Evolutionary conservation across 2,888 invertebrate species (phyloP).

Genomic region (Operophtera brumata): DNA sequence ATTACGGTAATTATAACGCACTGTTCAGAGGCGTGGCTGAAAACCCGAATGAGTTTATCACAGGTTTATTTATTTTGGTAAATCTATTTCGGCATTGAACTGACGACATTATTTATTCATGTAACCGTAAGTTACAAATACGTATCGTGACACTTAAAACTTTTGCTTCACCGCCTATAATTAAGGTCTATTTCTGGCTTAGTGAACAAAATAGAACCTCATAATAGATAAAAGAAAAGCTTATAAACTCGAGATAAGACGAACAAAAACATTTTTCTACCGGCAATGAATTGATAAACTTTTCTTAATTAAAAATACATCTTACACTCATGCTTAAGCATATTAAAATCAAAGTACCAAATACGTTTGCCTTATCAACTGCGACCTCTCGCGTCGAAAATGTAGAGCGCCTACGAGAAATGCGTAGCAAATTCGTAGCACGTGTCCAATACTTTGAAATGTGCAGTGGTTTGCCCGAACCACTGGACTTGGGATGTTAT

Average conservation of each 20-base stretch:
- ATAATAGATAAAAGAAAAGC: background rate
- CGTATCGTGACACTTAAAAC: background rate
- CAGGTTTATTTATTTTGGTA: slow-evolving; percentile 35
- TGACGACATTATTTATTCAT: slow-evolving; percentile 28
- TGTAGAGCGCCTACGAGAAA: slow-evolving; percentile 32
- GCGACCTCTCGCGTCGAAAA: slow-evolving; percentile 23
- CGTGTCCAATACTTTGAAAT: slow-evolving; percentile 27
- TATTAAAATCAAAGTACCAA: too few relatives aligned
- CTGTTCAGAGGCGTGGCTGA: slow-evolving; percentile 41
- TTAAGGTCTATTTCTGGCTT: background rate
- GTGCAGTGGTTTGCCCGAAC: background rate
- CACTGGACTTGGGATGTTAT: too few relatives aligned
- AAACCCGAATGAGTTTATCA: slow-evolving; percentile 35
- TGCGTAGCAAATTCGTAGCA: slow-evolving; percentile 35
- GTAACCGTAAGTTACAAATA: slow-evolving; percentile 19
- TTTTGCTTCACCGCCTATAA: background rate
- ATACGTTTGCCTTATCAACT: slow-evolving; percentile 1
- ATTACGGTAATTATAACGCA: slow-evolving; percentile 34
- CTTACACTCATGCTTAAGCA: too few relatives aligned
- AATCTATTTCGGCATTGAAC: slow-evolving; percentile 27
- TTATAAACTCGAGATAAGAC: too few relatives aligned
- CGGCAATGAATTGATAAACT: too few relatives aligned
- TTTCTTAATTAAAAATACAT: too few relatives aligned
- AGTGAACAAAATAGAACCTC: background rate
- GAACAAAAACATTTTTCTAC: too few relatives aligned